phyloP scores from a whole-genome alignment of 2,888 invertebrate genomes.

The Epirrhoe tristata region DNA sequence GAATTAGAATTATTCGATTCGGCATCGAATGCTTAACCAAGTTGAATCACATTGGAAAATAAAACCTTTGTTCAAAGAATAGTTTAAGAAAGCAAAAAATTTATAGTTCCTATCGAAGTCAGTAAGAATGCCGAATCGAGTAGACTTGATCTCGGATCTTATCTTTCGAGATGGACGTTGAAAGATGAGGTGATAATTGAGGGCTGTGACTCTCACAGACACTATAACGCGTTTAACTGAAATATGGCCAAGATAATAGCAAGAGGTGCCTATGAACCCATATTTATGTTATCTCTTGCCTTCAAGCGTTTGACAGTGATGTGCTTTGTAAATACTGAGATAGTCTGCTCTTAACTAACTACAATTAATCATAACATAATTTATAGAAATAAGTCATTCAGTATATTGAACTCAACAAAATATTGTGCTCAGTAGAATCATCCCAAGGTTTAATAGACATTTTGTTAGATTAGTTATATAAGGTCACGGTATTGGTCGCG shows the following conservation, averaged over 20 bases:
- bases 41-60: neutral
- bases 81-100: neutral
- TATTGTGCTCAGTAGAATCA: too few species aligned
- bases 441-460: too few species aligned
- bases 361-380: neutral
- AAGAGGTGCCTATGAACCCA: slow-evolving; percentile 17
- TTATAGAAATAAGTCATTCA: neutral
- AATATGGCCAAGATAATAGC: slow-evolving; percentile 31
- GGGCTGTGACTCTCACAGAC: slow-evolving; percentile 44
- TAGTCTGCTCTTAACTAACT: neutral
- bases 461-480: too few species aligned
- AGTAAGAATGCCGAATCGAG: slow-evolving; percentile 4
- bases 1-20: neutral
- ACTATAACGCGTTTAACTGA: slow-evolving; percentile 34
- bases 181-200: slow-evolving; percentile 57
- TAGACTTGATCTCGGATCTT: slow-evolving; percentile 15
- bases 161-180: slow-evolving; percentile 49
- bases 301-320: neutral
- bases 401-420: neutral
- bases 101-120: neutral
- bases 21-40: neutral
- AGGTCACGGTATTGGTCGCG: too few species aligned
- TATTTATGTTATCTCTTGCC: slow-evolving; percentile 5
- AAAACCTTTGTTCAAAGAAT: neutral
- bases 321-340: neutral